phyloP scores from a whole-genome alignment of 2,797 vertebrate genomes.

The Pangasius larnaudii region DNA sequence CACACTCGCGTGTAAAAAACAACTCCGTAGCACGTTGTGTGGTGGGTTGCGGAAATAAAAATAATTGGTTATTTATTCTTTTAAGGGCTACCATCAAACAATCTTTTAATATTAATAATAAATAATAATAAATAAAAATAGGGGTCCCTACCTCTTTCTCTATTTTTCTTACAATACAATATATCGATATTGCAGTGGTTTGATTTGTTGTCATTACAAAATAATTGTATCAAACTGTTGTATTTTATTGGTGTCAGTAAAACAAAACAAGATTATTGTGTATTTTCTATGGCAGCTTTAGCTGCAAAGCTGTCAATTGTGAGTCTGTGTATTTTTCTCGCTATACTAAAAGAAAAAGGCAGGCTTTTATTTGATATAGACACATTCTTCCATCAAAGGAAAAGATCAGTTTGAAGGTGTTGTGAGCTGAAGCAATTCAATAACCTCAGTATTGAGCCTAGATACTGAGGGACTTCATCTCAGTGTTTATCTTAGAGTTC shows the following conservation, averaged over 20 bases:
- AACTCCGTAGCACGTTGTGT: neutral
- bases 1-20: too few relatives aligned
- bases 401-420: slow-evolving; percentile 24
- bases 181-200: neutral
- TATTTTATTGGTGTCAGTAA: neutral
- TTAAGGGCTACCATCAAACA: too few relatives aligned
- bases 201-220: neutral
- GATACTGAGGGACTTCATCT: slow-evolving; percentile 31
- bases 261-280: neutral
- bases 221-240: neutral
- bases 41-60: neutral
- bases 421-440: slow-evolving; percentile 26
- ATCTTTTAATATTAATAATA: too few relatives aligned
- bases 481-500: slow-evolving; percentile 3
- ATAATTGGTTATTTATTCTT: neutral
- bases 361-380: slow-evolving; percentile 24
- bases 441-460: slow-evolving; percentile 21
- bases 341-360: neutral
- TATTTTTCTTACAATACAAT: too few relatives aligned
- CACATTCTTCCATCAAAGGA: slow-evolving; percentile 9
- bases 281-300: neutral
- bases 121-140: too few relatives aligned
- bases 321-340: neutral
- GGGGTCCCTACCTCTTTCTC: too few relatives aligned
- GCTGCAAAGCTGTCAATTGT: neutral